Evolutionary conservation across 2,888 invertebrate species (phyloP).

Genomic region (Blastobasis adustella): DNA sequence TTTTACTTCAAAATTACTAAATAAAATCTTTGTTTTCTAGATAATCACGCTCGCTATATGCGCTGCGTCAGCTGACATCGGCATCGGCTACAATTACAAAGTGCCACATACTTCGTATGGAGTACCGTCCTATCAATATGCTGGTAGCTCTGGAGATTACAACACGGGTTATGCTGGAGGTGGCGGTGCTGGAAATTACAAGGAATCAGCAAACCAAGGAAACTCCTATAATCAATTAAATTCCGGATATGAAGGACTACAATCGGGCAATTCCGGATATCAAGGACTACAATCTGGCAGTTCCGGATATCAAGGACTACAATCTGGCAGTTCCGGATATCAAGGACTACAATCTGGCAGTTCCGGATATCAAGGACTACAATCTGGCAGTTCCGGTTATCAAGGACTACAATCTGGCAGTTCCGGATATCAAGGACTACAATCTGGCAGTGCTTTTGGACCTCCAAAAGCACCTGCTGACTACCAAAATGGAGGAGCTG

Average conservation of each 20-base stretch:
- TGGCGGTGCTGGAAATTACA: constrained; percentile 15
- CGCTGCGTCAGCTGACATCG: constrained; percentile 45
- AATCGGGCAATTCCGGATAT: neutral
- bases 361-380: neutral
- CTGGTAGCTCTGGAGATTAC: constrained; percentile 24
- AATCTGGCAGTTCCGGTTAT: neutral
- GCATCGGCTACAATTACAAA: constrained; percentile 56
- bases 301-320: neutral
- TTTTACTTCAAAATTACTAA: neutral
- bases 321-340: neutral
- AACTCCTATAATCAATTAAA: too few species aligned
- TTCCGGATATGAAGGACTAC: neutral
- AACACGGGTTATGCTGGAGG: constrained; percentile 19
- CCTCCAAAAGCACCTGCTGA: too few species aligned
- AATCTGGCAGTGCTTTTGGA: neutral
- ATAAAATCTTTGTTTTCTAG: constrained; percentile 12
- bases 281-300: neutral
- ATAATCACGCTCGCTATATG: constrained; percentile 38
- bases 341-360: neutral
- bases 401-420: neutral
- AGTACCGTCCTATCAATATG: constrained; percentile 40
- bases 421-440: constrained; percentile 6
- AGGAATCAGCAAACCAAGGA: neutral
- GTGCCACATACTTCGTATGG: constrained; percentile 58
- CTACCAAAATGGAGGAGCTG: constrained; percentile 20